Percentiles rank a stretch among this genome's conserved stretches.
Evolutionary conservation across 2,888 invertebrate species (phyloP).

Genomic region (Idaea straminata): DNA sequence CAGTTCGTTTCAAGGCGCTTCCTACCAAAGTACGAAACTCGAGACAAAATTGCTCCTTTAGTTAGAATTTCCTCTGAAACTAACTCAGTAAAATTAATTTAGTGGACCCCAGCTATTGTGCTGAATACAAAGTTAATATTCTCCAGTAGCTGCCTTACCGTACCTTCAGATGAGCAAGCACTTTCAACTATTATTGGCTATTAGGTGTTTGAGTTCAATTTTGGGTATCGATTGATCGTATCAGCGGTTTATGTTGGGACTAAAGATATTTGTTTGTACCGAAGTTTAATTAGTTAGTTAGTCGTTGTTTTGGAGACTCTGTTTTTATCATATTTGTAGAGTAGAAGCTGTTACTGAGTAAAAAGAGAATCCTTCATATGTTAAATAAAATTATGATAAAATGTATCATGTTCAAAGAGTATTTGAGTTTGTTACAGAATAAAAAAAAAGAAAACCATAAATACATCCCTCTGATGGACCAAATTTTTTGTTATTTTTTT

Average conservation of each 20-base stretch:
- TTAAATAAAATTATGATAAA: too few species aligned
- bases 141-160: conserved; percentile 30
- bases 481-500: too few species aligned
- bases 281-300: not conserved
- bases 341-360: not conserved
- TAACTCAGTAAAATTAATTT: conserved; percentile 64
- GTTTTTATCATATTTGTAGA: not conserved
- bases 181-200: conserved; percentile 24
- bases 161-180: conserved; percentile 26
- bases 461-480: too few species aligned
- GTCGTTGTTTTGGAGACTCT: not conserved
- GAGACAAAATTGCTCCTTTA: conserved; percentile 50
- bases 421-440: too few species aligned
- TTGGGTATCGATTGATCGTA: conserved; percentile 12
- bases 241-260: not conserved
- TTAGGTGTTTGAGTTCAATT: conserved; percentile 29
- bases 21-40: conserved; percentile 19
- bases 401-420: too few species aligned
- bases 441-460: too few species aligned
- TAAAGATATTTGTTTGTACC: not conserved
- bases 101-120: conserved; percentile 49
- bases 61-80: conserved; percentile 46
- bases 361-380: too few species aligned
- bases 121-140: conserved; percentile 54
- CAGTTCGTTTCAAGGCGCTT: not conserved